Evolutionary conservation across 2,113 vertebrate genomes (phyloP).

Genomic region (Meleagris gallopavo): DNA sequence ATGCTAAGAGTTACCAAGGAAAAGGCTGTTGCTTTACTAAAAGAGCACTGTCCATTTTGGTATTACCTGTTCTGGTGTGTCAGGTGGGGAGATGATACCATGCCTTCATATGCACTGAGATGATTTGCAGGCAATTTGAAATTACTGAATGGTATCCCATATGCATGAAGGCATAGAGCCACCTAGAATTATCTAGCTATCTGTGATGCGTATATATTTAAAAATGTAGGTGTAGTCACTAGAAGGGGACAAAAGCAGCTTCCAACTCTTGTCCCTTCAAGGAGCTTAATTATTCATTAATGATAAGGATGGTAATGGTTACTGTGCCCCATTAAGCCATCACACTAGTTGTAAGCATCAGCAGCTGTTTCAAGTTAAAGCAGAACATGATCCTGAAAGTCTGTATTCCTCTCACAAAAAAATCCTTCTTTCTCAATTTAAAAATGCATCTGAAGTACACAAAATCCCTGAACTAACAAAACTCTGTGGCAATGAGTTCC

Average conservation of each 20-base stretch:
- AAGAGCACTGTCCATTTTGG: not conserved
- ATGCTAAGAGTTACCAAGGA: not conserved
- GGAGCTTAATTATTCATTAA: constrained; percentile 25
- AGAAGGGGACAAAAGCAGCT: not conserved
- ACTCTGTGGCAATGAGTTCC: not conserved
- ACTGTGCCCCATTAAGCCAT: not conserved
- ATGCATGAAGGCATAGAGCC: not conserved
- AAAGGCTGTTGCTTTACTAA: not conserved
- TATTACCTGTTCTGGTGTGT: not conserved
- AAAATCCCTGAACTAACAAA: not conserved
- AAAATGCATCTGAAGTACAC: not conserved
- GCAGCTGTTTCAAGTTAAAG: not conserved
- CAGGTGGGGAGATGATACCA: not conserved
- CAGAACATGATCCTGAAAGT: not conserved
- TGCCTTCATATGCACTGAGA: not conserved
- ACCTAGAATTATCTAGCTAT: not conserved
- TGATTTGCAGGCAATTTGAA: not conserved
- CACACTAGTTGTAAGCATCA: not conserved
- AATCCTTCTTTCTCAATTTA: not conserved
- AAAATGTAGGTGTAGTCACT: not conserved
- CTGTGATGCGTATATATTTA: not conserved
- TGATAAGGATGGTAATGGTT: constrained; percentile 3
- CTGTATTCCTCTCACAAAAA: not conserved
- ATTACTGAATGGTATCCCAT: not conserved
- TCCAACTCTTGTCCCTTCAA: not conserved